Base-by-base conservation (phyloP, 2,113 vertebrate species). In the Oreochromis spilurus region DNA sequence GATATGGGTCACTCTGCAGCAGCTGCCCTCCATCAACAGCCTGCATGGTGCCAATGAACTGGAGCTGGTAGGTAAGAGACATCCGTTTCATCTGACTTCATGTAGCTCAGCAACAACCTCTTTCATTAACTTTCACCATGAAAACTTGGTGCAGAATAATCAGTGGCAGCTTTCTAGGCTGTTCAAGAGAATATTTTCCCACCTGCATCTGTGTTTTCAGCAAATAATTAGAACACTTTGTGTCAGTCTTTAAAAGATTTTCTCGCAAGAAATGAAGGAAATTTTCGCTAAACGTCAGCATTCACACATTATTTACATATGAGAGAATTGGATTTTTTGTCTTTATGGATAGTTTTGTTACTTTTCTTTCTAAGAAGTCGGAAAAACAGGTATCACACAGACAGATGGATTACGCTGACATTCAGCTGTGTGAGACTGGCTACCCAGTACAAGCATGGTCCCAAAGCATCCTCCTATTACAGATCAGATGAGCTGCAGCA, bases 401-500 rank as follows among this genome's bases (percentile, higher is more conserved):
- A 90, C 36, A 38, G 11, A 24, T 62, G 52, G 16, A 58, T 79
- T 31, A 38, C 77, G 4, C 79, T 43, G 36, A 81, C 79, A 79
- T 85, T 89, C 43, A 57, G 67, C 45, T 80, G 62, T 81, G 80
- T 67, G 75, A 81, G 54, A 52, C 36, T n/a, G 36, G 50, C 57
- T 86, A 53, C 52, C 45, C 53, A 52, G 65, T 78, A 78, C n/a
- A 67, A 87, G 79, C 75, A 45, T 55, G 54, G 67, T 80, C 34
- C 70, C 7, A 13, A 72, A 67, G 58, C 84, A 81, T 87, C 87
- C 75, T 88, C 29, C 86, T 83, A 34, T 90, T 90, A 91, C 86
- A 60, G 89, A 91, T 89, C 86, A 89, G 91, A 87, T 92, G 90
- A 89, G 81, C 89, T 91, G 58, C 83, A 93, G 89, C 91, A 92